Percentiles rank a stretch among this genome's conserved stretches.
Evolutionary conservation across 2,113 vertebrate species (phyloP).

Genomic region (Mystacornis crossleyi): DNA sequence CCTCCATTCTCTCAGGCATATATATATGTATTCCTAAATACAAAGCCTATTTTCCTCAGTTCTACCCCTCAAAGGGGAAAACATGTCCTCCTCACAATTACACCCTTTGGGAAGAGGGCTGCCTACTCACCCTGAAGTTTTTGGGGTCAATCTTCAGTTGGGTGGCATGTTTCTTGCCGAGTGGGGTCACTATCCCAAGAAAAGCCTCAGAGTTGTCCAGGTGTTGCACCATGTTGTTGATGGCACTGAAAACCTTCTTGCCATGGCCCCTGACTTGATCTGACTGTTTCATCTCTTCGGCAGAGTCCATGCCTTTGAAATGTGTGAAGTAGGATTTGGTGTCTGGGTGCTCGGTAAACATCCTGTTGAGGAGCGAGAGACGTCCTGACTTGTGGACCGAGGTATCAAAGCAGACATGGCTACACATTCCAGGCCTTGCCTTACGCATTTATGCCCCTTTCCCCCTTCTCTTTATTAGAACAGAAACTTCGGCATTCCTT

Average conservation of each 20-base stretch:
- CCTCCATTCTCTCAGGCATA: not conserved
- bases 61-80: not conserved
- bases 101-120: not conserved
- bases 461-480: not conserved
- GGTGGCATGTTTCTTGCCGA: conserved; percentile 49
- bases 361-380: conserved; percentile 41
- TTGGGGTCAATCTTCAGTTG: conserved; percentile 63
- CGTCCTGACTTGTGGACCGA: accelerated
- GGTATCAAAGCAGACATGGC: not conserved
- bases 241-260: conserved; percentile 54
- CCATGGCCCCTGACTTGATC: conserved; percentile 53
- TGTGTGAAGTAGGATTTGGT: conserved; percentile 64
- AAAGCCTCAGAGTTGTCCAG: conserved; percentile 57
- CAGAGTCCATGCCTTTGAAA: conserved; percentile 60
- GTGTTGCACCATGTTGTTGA: conserved; percentile 62
- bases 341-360: conserved; percentile 53
- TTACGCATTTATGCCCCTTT: not conserved
- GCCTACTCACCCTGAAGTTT: conserved; percentile 57
- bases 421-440: not conserved
- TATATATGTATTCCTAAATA: not conserved
- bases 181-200: conserved; percentile 51
- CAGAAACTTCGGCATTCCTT: not conserved
- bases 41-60: not conserved
- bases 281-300: conserved; percentile 49
- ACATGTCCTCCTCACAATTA: not conserved